phyloP scores from a whole-genome alignment of 2,888 invertebrate genomes.

The Rhaphigaster nebulosa region DNA sequence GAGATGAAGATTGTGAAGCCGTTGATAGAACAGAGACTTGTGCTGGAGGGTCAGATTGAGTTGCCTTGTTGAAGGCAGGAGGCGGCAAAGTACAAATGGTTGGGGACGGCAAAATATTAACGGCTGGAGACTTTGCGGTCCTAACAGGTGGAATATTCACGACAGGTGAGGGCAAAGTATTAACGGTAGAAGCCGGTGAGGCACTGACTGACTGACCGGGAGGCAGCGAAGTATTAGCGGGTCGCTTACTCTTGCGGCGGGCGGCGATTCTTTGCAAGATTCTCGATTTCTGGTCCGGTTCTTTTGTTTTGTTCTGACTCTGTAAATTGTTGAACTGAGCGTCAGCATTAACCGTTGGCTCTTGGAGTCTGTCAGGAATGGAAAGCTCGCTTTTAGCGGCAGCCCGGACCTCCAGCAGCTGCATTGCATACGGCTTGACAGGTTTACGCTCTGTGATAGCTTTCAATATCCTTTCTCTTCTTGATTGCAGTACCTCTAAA shows the following conservation, averaged over 20 bases:
- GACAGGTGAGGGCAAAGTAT: neutral
- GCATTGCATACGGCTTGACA: conserved; percentile 18
- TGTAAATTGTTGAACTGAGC: neutral
- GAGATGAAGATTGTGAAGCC: neutral
- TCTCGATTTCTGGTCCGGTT: neutral
- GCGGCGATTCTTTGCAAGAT: neutral
- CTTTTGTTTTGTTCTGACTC: neutral
- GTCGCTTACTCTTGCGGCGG: neutral
- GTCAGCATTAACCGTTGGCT: neutral
- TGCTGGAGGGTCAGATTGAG: neutral
- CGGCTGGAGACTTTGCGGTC: neutral
- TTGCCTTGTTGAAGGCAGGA: neutral
- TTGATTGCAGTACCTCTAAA: conserved; percentile 8
- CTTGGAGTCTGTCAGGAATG: neutral
- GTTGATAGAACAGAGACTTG: neutral
- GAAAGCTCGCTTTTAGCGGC: neutral
- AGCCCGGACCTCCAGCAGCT: conserved; percentile 2
- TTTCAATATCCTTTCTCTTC: conserved; percentile 26
- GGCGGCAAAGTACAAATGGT: neutral
- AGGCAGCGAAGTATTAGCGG: neutral
- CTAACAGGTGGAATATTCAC: neutral
- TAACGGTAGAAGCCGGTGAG: neutral
- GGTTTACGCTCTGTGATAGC: neutral
- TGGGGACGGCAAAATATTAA: neutral
- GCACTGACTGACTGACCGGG: neutral